A percentile compares a stretch with the other conserved stretches of the same genome.
Conservation (phyloP, 1,140 invertebrate species). For the Saccostrea cuccullata region DNA sequence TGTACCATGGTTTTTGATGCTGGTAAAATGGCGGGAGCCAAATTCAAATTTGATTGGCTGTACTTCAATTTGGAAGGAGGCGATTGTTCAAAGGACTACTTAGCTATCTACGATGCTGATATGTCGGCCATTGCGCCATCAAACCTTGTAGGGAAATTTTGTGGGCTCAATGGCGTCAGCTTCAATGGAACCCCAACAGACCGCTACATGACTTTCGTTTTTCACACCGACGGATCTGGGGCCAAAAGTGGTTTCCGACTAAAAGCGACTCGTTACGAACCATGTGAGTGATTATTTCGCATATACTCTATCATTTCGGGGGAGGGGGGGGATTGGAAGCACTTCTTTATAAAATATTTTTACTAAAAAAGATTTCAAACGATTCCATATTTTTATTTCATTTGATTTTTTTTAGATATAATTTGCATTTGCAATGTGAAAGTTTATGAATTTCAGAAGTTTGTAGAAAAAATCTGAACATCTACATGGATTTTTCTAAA, state of each 20-base stretch:
- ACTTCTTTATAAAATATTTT: too few species aligned
- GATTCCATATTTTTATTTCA: too few species aligned
- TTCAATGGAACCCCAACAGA: conserved; percentile 5
- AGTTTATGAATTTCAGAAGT: too few species aligned
- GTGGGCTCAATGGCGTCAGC: conserved; percentile 16
- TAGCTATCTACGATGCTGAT: conserved; percentile 43
- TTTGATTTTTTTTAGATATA: too few species aligned
- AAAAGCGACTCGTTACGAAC: conserved; percentile 41
- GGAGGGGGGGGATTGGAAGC: too few species aligned
- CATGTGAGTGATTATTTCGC: not conserved
- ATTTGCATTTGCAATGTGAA: too few species aligned
- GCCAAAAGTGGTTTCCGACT: conserved; percentile 19
- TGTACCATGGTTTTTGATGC: conserved; percentile 44
- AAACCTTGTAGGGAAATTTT: conserved; percentile 39
- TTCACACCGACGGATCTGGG: conserved; percentile 44
- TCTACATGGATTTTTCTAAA: too few species aligned
- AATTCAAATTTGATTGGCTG: conserved; percentile 44
- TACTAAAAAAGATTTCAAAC: too few species aligned
- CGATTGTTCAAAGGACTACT: conserved; percentile 39
- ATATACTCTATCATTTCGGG: too few species aligned
- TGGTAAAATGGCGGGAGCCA: conserved; percentile 36
- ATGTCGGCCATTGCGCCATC: not conserved
- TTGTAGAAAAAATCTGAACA: too few species aligned
- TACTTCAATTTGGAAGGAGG: conserved; percentile 37
- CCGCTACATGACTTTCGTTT: conserved; percentile 41